phyloP scores from a whole-genome alignment of 1,140 invertebrate species.

The Agraylea sexmaculata region DNA sequence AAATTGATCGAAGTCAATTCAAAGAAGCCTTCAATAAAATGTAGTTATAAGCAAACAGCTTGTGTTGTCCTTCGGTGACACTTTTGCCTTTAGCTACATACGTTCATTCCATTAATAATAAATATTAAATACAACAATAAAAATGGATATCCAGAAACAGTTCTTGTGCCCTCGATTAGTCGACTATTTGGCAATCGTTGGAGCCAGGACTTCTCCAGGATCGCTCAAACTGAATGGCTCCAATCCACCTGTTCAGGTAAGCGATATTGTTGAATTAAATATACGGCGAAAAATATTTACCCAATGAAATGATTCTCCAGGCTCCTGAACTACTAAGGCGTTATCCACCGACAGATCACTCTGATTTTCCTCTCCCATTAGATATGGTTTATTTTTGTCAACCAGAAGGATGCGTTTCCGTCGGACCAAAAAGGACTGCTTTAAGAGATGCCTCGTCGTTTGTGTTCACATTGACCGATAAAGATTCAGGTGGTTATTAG shows the following conservation, averaged over 20 bases:
- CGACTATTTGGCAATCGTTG: slow-evolving; percentile 96
- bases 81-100: too few relatives aligned
- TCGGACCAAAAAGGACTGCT: slow-evolving; percentile 74
- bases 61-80: too few relatives aligned
- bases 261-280: slow-evolving; percentile 5
- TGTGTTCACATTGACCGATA: slow-evolving; percentile 97
- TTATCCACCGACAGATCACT: slow-evolving; percentile 95
- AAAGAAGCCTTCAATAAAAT: too few relatives aligned
- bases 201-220: slow-evolving; percentile 61
- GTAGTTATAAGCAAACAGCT: too few relatives aligned
- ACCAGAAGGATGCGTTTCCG: slow-evolving; percentile 92
- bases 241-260: slow-evolving; percentile 61
- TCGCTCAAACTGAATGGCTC: slow-evolving; percentile 48
- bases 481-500: slow-evolving; percentile 74
- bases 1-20: too few relatives aligned
- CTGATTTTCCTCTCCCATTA: slow-evolving; percentile 90
- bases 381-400: slow-evolving; percentile 99
- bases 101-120: too few relatives aligned
- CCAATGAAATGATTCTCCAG: slow-evolving; percentile 30
- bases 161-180: slow-evolving; percentile 72
- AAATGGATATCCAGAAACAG: slow-evolving; percentile 60
- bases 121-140: slow-evolving; percentile 11
- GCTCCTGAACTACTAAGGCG: slow-evolving; percentile 82
- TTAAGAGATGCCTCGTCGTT: slow-evolving; percentile 88
- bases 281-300: not conserved